A percentile compares a stretch with the other conserved stretches of the same genome.
These are phyloP conservation scores for Cheirogaleus major DNA, from an alignment of 2,797 vertebrate species.

Conservation along the genomic window DNA sequence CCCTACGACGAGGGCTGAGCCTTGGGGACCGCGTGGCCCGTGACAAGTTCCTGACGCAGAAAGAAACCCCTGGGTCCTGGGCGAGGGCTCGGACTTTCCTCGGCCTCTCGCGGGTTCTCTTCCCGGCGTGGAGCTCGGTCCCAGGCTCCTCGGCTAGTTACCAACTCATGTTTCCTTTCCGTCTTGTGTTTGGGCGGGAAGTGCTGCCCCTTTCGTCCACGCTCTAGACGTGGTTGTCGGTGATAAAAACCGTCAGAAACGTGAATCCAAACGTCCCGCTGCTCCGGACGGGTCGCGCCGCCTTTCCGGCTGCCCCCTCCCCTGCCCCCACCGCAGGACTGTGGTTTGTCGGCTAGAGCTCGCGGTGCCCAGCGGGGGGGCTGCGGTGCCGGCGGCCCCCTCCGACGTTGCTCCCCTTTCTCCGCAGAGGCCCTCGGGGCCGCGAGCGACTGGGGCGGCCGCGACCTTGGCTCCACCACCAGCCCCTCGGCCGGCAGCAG, in stretches of 20 bases:
- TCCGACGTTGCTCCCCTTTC: slow-evolving; percentile 88
- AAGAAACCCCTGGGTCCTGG: rapidly evolving
- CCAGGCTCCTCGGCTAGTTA: neutral
- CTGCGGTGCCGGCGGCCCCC: slow-evolving; percentile 89
- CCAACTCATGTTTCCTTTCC: neutral
- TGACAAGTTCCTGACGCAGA: neutral
- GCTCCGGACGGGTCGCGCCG: rapidly evolving
- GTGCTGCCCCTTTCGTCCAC: neutral
- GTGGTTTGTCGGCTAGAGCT: neutral
- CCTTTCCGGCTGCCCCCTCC: too few relatives aligned
- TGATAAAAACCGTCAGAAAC: neutral
- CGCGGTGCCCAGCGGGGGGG: slow-evolving; percentile 42
- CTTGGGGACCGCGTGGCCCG: neutral
- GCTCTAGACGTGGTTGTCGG: neutral
- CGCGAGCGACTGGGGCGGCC: slow-evolving; percentile 90
- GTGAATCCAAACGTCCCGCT: too few relatives aligned
- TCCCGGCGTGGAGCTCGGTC: neutral
- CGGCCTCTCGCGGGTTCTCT: rapidly evolving
- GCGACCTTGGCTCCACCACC: slow-evolving; percentile 84
- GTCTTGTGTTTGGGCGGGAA: neutral
- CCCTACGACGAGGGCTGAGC: neutral
- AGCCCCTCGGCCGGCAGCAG: slow-evolving; percentile 87
- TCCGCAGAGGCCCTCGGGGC: slow-evolving; percentile 88
- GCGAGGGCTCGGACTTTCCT: neutral
- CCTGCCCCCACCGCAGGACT: neutral